phyloP scores from a whole-genome alignment of 2,888 invertebrate species.

The Toxonevra muliebris region DNA sequence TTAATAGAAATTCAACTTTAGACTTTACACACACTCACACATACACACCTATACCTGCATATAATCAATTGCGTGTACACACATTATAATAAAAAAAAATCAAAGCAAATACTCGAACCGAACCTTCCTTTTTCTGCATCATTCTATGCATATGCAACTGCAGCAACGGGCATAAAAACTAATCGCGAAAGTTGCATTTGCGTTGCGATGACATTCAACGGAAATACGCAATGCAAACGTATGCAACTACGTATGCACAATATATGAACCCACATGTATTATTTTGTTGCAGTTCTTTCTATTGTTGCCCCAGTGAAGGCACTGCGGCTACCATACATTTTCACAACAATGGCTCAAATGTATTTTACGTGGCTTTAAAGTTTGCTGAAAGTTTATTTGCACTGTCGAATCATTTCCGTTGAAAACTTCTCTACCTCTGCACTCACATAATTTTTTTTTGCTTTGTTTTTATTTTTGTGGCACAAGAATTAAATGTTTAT shows the following conservation, averaged over 20 bases:
- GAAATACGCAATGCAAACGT: constrained; percentile 63
- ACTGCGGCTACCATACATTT: too few relatives aligned
- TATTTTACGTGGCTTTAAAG: too few relatives aligned
- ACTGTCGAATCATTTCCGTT: too few relatives aligned
- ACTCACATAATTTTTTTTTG: too few relatives aligned
- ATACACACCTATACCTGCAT: constrained; percentile 13
- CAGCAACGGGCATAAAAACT: constrained; percentile 2
- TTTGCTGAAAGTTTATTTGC: too few relatives aligned
- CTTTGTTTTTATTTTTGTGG: too few relatives aligned
- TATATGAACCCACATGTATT: too few relatives aligned
- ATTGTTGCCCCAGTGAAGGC: too few relatives aligned
- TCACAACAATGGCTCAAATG: too few relatives aligned
- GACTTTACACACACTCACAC: constrained; percentile 8
- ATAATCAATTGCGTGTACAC: background rate
- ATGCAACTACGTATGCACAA: background rate
- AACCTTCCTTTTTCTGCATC: background rate
- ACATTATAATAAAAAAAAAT: constrained; percentile 9
- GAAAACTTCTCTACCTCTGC: too few relatives aligned
- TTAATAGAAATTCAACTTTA: constrained; percentile 27
- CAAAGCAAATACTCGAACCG: constrained; percentile 20
- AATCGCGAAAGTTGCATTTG: constrained; percentile 27
- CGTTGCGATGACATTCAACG: constrained; percentile 58
- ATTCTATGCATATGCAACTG: background rate
- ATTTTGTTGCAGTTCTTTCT: too few relatives aligned
- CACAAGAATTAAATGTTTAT: too few relatives aligned